A percentile compares a stretch with the other conserved stretches of the same genome.
Evolutionary conservation across 2,888 invertebrate genomes (phyloP).

Genomic region (Lochmaea crataegi): DNA sequence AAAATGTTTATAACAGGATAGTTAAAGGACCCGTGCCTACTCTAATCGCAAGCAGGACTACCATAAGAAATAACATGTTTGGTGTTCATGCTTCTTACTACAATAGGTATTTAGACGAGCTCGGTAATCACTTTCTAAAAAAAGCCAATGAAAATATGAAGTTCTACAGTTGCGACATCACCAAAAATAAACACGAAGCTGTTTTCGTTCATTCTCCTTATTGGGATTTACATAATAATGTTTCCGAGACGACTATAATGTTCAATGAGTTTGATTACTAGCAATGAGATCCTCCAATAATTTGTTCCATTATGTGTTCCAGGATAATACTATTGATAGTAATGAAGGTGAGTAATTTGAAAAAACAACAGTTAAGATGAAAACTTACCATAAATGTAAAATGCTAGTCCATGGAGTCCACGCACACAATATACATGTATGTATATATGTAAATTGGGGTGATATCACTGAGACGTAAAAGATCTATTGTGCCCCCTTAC

Average conservation of each 20-base stretch:
- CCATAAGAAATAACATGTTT: slow-evolving; percentile 82
- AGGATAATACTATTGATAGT: slow-evolving; percentile 86
- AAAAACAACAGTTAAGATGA: no score
- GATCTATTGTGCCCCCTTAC: no score
- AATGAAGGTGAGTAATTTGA: slow-evolving; percentile 68
- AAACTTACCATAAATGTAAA: no score
- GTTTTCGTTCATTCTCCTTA: slow-evolving; percentile 85
- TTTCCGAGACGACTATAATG: slow-evolving; percentile 91
- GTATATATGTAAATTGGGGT: no score
- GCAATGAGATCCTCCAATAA: slow-evolving; percentile 96
- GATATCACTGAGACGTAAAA: no score
- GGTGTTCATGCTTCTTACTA: slow-evolving; percentile 89
- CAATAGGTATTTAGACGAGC: slow-evolving; percentile 86
- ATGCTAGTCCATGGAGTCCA: no score
- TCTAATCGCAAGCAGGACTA: slow-evolving; percentile 75
- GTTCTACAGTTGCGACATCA: slow-evolving; percentile 82
- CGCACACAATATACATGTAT: no score
- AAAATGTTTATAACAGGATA: slow-evolving; percentile 79
- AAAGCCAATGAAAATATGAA: slow-evolving; percentile 90
- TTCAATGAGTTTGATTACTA: slow-evolving; percentile 86
- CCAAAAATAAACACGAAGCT: slow-evolving; percentile 84
- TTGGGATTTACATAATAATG: slow-evolving; percentile 86
- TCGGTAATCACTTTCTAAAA: slow-evolving; percentile 86
- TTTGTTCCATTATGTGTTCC: slow-evolving; percentile 93
- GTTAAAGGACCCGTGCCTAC: slow-evolving; percentile 85